Conservation (phyloP, 2,113 vertebrate species). For the Connochaetes taurinus region DNA sequence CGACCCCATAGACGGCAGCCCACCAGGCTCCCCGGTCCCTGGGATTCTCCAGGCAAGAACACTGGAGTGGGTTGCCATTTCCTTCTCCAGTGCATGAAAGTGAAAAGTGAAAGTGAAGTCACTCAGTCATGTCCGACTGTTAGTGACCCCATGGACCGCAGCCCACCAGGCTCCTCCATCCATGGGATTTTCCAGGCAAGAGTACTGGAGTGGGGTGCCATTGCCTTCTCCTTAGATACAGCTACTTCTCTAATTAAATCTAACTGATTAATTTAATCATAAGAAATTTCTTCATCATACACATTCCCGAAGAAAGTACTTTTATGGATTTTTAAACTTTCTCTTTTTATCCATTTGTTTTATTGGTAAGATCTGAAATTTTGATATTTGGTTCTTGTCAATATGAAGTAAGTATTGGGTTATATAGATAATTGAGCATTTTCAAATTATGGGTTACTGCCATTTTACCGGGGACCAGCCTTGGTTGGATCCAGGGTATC, state of each 20-base stretch:
- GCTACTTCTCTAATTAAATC: neutral
- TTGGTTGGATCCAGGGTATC: too few species aligned
- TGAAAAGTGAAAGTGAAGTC: too few species aligned
- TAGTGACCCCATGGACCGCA: too few species aligned
- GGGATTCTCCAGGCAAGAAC: too few species aligned
- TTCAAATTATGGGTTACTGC: neutral
- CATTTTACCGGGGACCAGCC: too few species aligned
- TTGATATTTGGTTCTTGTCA: neutral
- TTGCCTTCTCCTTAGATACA: neutral
- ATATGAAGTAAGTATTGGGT: neutral
- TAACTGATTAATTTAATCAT: neutral
- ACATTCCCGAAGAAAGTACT: neutral
- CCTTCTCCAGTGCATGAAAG: too few species aligned
- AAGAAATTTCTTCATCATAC: neutral
- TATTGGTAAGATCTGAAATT: neutral
- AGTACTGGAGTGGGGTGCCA: too few species aligned
- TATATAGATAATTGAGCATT: neutral
- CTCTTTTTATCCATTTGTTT: neutral
- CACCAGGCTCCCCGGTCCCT: too few species aligned
- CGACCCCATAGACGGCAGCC: too few species aligned
- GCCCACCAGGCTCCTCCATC: too few species aligned
- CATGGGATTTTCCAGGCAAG: too few species aligned
- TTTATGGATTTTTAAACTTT: neutral
- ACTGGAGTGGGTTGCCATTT: too few species aligned
- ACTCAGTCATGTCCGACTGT: rapidly evolving